These are phyloP conservation scores for Scolopax mira DNA, from an alignment of 2,113 vertebrate genomes.

Conservation along the genomic window DNA sequence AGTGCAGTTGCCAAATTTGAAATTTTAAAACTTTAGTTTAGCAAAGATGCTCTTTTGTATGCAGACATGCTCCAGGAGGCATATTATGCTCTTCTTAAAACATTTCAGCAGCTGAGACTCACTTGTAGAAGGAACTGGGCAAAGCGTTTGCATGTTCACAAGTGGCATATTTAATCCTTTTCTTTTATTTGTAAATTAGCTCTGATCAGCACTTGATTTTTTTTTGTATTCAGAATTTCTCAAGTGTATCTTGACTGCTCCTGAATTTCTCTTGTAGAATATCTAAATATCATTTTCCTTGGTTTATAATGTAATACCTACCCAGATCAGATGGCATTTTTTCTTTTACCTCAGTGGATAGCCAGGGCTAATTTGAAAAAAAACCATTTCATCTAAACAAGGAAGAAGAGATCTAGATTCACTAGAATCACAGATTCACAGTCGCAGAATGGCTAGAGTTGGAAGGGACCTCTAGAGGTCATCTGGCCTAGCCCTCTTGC, in stretches of 20 bases:
- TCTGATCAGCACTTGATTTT: not conserved
- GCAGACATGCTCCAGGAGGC: not conserved
- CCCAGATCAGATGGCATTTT: not conserved
- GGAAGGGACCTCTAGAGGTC: not conserved
- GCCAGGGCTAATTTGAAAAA: not conserved
- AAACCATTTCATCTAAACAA: not conserved
- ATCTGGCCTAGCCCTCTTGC: accelerated
- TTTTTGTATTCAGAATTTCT: not conserved
- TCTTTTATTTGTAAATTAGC: not conserved
- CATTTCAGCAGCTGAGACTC: not conserved
- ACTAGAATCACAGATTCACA: not conserved
- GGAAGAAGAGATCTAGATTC: not conserved
- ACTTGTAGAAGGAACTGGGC: not conserved
- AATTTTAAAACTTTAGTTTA: constrained; percentile 10
- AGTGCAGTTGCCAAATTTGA: not conserved
- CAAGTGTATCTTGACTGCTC: not conserved
- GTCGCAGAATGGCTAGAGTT: not conserved
- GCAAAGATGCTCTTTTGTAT: not conserved
- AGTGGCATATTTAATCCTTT: not conserved
- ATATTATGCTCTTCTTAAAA: not conserved
- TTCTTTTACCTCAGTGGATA: not conserved
- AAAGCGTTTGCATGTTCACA: no score
- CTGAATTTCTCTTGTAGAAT: not conserved
- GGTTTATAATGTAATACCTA: not conserved
- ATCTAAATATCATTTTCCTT: not conserved